A percentile compares a stretch with the other conserved stretches of the same genome.
phyloP scores from a whole-genome alignment of 2,888 invertebrate species.

The Lasius platythorax region DNA sequence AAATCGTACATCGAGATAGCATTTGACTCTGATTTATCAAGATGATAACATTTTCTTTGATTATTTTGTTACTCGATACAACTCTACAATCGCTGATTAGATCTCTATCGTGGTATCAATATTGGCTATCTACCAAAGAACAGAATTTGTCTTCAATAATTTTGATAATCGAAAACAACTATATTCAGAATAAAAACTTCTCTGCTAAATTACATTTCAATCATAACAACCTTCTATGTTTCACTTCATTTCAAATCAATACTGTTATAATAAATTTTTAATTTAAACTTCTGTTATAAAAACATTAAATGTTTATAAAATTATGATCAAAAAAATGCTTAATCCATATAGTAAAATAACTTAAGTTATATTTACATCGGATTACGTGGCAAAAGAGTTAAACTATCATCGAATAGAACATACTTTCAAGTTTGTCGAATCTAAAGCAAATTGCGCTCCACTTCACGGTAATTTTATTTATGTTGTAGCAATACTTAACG shows the following conservation, averaged over 20 bases:
- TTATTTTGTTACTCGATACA: constrained; percentile 10
- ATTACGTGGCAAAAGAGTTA: neutral
- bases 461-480: constrained; percentile 36
- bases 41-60: constrained; percentile 23
- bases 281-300: neutral
- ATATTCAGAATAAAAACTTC: constrained; percentile 3
- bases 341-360: neutral
- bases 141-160: neutral
- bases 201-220: constrained; percentile 5
- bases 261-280: neutral
- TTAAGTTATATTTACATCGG: constrained; percentile 1
- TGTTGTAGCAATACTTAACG: constrained; percentile 32
- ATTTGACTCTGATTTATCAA: neutral
- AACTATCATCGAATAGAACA: neutral
- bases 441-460: constrained; percentile 19
- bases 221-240: neutral
- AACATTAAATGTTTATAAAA: neutral
- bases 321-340: neutral
- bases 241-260: neutral
- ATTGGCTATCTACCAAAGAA: neutral
- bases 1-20: neutral
- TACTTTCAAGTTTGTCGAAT: constrained; percentile 7
- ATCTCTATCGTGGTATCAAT: neutral
- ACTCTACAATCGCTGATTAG: neutral
- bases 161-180: neutral